Evolutionary conservation across 2,113 vertebrate species (phyloP).

Genomic region (Acrocephalus kingi): DNA sequence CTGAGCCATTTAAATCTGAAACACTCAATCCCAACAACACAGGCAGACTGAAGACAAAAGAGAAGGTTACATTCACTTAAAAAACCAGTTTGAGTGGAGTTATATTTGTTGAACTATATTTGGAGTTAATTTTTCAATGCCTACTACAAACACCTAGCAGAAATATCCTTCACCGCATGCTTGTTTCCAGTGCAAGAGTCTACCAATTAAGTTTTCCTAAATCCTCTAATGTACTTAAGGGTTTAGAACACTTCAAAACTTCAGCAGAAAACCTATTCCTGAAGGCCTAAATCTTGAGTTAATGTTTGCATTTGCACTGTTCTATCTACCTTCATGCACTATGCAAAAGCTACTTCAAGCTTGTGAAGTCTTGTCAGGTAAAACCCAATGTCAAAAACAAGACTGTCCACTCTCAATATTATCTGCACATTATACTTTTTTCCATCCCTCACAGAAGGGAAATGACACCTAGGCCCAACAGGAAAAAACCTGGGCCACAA

Average conservation of each 20-base stretch:
- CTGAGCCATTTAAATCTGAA: not conserved
- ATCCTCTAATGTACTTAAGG: not conserved
- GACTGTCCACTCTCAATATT: not conserved
- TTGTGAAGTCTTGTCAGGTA: not conserved
- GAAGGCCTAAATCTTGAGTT: not conserved
- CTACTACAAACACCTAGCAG: not conserved
- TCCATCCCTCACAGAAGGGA: constrained; percentile 48
- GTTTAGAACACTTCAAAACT: not conserved
- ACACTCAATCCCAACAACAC: not conserved
- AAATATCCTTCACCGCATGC: not conserved
- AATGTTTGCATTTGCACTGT: not conserved
- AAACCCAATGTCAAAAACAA: not conserved
- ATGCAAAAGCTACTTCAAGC: fast-evolving
- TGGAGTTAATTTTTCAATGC: not conserved
- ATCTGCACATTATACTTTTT: not conserved
- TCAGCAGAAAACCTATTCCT: not conserved
- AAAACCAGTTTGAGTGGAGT: not conserved
- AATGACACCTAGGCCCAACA: constrained; percentile 43
- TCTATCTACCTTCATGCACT: not conserved
- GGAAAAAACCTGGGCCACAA: constrained; percentile 65
- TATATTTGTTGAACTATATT: not conserved
- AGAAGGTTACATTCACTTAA: not conserved
- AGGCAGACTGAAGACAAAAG: not conserved
- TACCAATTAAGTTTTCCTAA: not conserved
- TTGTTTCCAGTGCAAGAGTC: not conserved